Conservation (phyloP, 2,113 vertebrate species). For the Nycticryphes semicollaris region DNA sequence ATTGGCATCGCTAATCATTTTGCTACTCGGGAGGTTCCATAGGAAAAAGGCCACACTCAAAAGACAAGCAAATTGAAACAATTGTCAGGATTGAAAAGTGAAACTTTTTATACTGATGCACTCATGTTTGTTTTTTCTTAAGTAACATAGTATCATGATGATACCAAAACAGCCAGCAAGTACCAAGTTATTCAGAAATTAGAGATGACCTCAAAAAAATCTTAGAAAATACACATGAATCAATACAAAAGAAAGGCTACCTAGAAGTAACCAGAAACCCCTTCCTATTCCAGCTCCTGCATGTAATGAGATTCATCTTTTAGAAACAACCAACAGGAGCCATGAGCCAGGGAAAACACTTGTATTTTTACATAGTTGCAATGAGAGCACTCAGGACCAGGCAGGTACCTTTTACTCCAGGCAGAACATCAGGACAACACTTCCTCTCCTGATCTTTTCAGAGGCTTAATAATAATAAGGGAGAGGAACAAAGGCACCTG, state of each 20-base stretch:
- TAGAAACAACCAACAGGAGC: not conserved
- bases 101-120: not conserved
- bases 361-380: not conserved
- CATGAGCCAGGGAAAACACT: not conserved
- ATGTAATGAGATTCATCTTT: rapidly evolving
- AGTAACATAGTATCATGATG: rapidly evolving
- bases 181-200: not conserved
- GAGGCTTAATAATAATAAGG: not conserved
- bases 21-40: not conserved
- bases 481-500: not conserved
- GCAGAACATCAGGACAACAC: not conserved
- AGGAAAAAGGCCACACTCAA: not conserved
- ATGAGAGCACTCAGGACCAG: not conserved
- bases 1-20: not conserved
- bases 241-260: not conserved
- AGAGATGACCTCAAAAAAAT: not conserved
- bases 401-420: not conserved
- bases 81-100: not conserved
- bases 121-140: not conserved
- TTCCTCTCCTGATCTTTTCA: not conserved
- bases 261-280: not conserved
- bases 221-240: not conserved
- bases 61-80: not conserved
- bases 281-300: not conserved
- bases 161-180: not conserved